Base-by-base conservation (phyloP, 1,140 invertebrate genomes). In the Rhyzopertha dominica region DNA sequence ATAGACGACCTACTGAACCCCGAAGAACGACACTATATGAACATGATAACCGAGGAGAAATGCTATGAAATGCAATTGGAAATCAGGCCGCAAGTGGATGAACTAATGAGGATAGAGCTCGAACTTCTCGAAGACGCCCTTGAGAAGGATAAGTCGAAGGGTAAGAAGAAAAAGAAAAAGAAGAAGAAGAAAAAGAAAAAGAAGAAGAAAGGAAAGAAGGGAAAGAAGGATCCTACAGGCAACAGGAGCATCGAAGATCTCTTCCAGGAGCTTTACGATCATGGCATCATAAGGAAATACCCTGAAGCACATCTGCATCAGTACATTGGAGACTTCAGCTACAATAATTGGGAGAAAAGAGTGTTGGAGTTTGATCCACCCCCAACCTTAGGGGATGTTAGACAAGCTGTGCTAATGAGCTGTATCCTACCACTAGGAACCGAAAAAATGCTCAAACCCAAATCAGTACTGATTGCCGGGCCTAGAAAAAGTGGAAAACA, bases 141-240 rank as follows among this genome's bases (percentile, higher is more conserved):
- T 10, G 61, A 51, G 1, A 65, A 62, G 4, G 77, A 80, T 50
- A 31, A 47, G 34, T 49, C 51, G 18, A 55, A 29, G 54, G 61
- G 49, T 51, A 66, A 75, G 45, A 86, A 84, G 62, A 86, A 81
- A 58, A 82, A 82, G 51, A 20, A 40, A 1, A 62, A 64, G 18
- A 51, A 56, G 12, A 67, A 69, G 22, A 64, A 61, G 28, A 80
- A 77, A 49, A 82, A 78, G 43, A 80, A 75, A 43, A 84, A 83
- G 61, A 80, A 78, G 41, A 87, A 81, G 54, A 83, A 82, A 48
- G 32, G 42, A 2, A 65, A 67, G 14, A 65, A 62, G 39, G 44
- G 51, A 0, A 84, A 85, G 49, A 89, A 89, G 57, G 88, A 92
- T 70, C 65, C 87, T 7, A 92, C 88, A 5, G 84, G 78, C 2